Evolutionary conservation across 2,888 invertebrate species (phyloP).

Genomic region (Onthophagus sagittarius): DNA sequence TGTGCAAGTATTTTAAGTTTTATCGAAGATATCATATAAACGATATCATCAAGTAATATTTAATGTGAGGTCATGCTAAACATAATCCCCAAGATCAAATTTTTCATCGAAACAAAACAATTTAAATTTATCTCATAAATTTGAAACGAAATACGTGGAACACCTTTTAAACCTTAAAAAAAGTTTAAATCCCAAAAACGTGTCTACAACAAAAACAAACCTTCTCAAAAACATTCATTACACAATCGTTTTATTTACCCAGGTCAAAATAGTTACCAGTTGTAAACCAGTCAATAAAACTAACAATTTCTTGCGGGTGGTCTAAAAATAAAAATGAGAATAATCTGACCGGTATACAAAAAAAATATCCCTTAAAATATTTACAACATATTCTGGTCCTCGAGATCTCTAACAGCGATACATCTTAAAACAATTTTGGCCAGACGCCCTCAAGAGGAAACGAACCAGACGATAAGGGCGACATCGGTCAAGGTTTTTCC

Average conservation of each 20-base stretch:
- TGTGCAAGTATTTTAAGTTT: no score
- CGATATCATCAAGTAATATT: no score
- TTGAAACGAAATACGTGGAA: background rate
- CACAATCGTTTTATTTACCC: background rate
- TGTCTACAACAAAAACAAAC: background rate
- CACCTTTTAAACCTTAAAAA: background rate
- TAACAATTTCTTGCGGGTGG: background rate
- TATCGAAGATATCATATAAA: no score
- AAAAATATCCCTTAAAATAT: background rate
- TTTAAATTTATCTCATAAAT: background rate
- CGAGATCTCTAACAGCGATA: constrained; percentile 1
- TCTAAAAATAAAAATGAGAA: background rate
- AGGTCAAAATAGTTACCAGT: background rate
- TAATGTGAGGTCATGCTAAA: no score
- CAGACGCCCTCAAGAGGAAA: constrained; percentile 26
- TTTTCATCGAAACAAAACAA: no score
- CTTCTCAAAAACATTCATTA: background rate
- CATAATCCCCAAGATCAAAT: no score
- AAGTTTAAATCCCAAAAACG: background rate
- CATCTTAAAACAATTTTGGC: constrained; percentile 3
- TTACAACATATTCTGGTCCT: background rate
- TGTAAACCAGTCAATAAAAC: background rate
- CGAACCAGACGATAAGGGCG: constrained; percentile 34
- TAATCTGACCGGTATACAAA: background rate
- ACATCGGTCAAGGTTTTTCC: constrained; percentile 34